Evolutionary conservation across 2,797 vertebrate genomes (phyloP).

Genomic region (Coilia nasus): DNA sequence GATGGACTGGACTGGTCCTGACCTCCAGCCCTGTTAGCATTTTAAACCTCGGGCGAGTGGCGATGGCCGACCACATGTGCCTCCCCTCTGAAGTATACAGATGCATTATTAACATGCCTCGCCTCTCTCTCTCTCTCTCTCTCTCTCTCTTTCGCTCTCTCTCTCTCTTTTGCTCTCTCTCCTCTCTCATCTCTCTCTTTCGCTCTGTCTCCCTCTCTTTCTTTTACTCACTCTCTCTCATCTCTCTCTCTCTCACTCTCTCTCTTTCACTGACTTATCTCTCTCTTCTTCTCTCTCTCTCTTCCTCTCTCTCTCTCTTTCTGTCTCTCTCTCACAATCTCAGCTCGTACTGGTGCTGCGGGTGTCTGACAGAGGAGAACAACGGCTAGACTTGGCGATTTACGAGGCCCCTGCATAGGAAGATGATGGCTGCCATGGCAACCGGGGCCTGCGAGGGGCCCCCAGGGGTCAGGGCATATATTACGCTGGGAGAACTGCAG

Average conservation of each 20-base stretch:
- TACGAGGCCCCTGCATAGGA: constrained; percentile 21
- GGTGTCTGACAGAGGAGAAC: not conserved
- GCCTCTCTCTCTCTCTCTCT: not conserved
- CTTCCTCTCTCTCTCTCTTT: no score
- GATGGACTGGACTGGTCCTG: not conserved
- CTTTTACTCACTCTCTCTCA: no score
- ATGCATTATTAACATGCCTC: not conserved
- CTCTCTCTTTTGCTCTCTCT: no score
- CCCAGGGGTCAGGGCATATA: constrained; percentile 25
- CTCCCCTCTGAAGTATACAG: not conserved
- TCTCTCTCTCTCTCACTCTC: no score
- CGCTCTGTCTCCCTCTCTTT: no score
- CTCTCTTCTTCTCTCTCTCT: no score
- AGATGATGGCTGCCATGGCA: constrained; percentile 51
- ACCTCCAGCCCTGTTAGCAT: not conserved
- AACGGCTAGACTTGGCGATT: constrained; percentile 25
- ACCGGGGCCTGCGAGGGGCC: constrained; percentile 18
- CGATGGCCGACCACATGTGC: not conserved
- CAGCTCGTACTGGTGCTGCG: not conserved
- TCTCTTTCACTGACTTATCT: no score
- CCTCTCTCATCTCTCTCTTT: no score
- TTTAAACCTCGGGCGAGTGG: not conserved
- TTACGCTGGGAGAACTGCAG: constrained; percentile 42
- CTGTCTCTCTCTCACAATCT: not conserved
- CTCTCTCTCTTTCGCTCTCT: no score